Evolutionary conservation across 2,888 invertebrate genomes (phyloP).

Genomic region (Fragum sueziense): DNA sequence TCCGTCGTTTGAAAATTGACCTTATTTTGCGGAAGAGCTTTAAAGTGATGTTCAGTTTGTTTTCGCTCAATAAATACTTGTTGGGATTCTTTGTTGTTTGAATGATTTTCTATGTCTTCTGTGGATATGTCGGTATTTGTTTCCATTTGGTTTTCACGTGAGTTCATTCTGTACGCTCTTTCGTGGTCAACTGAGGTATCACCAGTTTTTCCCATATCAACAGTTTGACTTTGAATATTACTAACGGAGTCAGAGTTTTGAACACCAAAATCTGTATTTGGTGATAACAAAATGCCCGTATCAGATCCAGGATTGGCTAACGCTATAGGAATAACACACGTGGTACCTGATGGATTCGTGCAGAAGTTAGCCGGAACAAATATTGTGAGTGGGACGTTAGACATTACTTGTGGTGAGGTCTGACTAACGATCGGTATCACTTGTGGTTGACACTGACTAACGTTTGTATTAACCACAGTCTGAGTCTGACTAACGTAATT

Average conservation of each 20-base stretch:
- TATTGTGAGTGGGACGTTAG: conserved; percentile 48
- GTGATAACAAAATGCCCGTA: not conserved
- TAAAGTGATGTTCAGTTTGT: no score
- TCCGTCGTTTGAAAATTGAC: not conserved
- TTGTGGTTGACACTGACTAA: not conserved
- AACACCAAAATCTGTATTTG: not conserved
- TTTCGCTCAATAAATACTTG: no score
- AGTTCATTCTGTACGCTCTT: no score
- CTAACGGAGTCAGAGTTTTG: not conserved
- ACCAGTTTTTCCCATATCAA: not conserved
- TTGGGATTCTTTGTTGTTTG: no score
- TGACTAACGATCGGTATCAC: conserved; percentile 7
- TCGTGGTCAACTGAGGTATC: no score
- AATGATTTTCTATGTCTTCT: no score
- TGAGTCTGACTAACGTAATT: not conserved
- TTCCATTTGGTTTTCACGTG: no score
- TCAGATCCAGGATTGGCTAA: not conserved
- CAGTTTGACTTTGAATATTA: not conserved
- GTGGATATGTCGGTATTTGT: no score
- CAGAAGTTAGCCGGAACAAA: conserved; percentile 52
- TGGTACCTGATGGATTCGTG: conserved; percentile 29
- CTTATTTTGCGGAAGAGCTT: not conserved
- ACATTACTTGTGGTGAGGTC: conserved; percentile 6
- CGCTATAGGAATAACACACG: conserved; percentile 48
- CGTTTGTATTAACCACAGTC: not conserved